These are phyloP conservation scores for Tenthredo livida DNA, from an alignment of 2,888 invertebrate species.

Conservation along the genomic window DNA sequence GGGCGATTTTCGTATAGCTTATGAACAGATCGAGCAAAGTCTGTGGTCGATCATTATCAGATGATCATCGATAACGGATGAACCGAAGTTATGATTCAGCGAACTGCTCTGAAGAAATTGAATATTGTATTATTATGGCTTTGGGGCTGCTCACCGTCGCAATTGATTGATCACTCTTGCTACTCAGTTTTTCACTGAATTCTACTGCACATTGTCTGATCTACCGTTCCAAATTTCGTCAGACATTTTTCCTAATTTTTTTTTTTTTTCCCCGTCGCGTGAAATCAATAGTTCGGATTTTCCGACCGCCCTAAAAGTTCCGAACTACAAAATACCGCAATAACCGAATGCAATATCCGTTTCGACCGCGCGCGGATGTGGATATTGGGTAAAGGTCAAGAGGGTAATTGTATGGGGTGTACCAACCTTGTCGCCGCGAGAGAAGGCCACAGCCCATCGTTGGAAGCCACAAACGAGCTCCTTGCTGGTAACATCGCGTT, in stretches of 20 bases:
- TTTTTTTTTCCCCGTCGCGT: not conserved
- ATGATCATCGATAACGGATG: not conserved
- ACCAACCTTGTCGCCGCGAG: slow-evolving; percentile 86
- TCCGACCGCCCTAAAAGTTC: not conserved
- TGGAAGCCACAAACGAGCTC: slow-evolving; percentile 91
- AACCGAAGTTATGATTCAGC: not conserved
- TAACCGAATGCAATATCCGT: not conserved
- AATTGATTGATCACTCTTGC: not conserved
- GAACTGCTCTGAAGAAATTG: not conserved
- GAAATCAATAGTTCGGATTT: not conserved
- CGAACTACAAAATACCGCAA: not conserved
- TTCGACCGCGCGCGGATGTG: not conserved
- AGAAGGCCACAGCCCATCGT: slow-evolving; percentile 90
- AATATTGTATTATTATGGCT: not conserved
- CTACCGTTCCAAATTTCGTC: not conserved
- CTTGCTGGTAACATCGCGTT: slow-evolving; percentile 90
- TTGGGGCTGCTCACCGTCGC: not conserved
- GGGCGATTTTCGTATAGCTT: not conserved
- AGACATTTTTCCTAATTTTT: not conserved
- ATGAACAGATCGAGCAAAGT: not conserved
- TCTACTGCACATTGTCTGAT: not conserved
- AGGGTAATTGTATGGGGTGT: slow-evolving; percentile 34
- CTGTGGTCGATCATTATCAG: not conserved
- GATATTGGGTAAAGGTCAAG: slow-evolving; percentile 23
- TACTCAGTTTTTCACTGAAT: not conserved